Evolutionary conservation across 2,113 vertebrate species (phyloP).

Genomic region (Myanophis thanlyinensis): DNA sequence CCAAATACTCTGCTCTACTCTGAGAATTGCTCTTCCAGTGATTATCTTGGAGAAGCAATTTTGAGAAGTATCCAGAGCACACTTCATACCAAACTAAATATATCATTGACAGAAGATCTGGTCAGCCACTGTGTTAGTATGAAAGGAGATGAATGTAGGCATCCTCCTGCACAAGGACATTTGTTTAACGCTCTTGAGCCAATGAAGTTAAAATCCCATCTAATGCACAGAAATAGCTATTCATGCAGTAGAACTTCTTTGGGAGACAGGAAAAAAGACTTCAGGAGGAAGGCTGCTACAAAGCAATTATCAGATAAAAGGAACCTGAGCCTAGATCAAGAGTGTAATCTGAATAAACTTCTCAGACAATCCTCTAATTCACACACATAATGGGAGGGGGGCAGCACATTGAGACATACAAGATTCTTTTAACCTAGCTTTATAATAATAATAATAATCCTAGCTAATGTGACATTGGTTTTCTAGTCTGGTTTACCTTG

Average conservation of each 20-base stretch:
- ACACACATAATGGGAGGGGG: neutral
- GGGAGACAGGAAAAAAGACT: neutral
- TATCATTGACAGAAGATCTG: neutral
- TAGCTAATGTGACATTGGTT: neutral
- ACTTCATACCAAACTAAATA: neutral
- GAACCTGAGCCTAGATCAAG: neutral
- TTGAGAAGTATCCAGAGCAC: neutral
- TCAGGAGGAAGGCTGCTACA: neutral
- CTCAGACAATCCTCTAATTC: neutral
- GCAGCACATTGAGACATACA: neutral
- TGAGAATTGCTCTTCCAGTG: neutral
- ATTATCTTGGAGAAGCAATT: neutral
- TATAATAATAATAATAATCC: neutral
- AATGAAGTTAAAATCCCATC: neutral
- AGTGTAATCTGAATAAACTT: neutral
- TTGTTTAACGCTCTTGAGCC: neutral
- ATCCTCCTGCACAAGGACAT: neutral
- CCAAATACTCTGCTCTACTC: neutral
- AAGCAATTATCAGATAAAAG: neutral
- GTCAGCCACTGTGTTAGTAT: neutral
- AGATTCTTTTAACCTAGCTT: neutral
- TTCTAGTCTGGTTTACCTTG: neutral
- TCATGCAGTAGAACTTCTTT: neutral
- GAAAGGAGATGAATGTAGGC: neutral
- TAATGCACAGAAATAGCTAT: neutral